Base-by-base conservation (phyloP, 2,888 invertebrate genomes). In the Teleiodes luculella region DNA sequence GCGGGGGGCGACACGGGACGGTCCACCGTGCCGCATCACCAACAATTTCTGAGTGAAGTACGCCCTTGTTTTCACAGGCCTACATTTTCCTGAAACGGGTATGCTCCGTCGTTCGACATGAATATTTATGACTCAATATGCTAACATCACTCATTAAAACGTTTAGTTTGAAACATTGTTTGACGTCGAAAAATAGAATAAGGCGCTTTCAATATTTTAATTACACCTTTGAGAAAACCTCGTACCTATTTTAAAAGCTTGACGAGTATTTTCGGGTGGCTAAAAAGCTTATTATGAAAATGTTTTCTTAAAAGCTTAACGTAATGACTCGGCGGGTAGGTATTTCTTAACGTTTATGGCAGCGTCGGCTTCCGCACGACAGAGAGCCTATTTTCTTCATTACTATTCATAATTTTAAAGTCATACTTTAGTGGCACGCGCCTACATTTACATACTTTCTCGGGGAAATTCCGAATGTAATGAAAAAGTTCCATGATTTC, bases 401-500 rank as follows among this genome's bases (percentile, higher is more conserved):
- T 54, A 57, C 50, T 51, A 51, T 53, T 53, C 51, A 51, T 51
- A 54, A 53, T 47, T 51, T 39, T 41, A 41, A 50, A 53, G 30
- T 33, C 52, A 43, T n/a, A 36, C 31, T 41, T 30, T 31, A 51
- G 41, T 31, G 33, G 51, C 16, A 51, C 41, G 51, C 51, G 18
- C 31, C 30, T n/a, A 31, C 51, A 51, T 51, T 41, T 18, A 16
- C 39, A 41, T 41, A 24, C 24, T 24, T 24, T 24, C 24, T 24
- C 3, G 59, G 62, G 59, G 63, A 70, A 65, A 71, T 74, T 72
- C 64, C 65, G 65, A 63, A 71, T 66, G 72, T 69, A 70, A 75
- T 72, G 70, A 74, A 74, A 76, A 80, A 80, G 74, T 79, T 78
- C 70, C 73, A 65, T 76, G 78, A 83, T 80, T 81, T 80, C 76